Percentiles rank a stretch among this genome's conserved stretches.
Evolutionary conservation across 2,113 vertebrate genomes (phyloP).

Genomic region (Phalacrocorax aristotelis): DNA sequence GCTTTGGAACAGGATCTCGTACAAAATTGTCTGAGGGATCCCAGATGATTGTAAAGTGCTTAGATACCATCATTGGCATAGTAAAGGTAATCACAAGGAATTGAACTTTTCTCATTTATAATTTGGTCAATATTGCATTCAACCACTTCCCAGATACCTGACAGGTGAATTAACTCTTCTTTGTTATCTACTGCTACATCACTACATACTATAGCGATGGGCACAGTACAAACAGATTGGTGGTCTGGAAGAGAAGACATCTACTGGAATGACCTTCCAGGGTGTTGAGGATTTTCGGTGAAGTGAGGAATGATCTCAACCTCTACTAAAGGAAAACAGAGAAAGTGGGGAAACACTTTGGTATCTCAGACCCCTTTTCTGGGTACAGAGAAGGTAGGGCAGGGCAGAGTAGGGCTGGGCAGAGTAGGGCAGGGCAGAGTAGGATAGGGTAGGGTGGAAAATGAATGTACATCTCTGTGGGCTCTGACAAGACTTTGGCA

Average conservation of each 20-base stretch:
- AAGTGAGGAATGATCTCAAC: neutral
- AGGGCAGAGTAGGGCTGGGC: neutral
- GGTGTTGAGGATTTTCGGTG: neutral
- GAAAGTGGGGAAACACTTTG: neutral
- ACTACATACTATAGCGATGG: neutral
- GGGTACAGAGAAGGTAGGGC: neutral
- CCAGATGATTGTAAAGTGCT: conserved; percentile 44
- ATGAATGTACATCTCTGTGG: neutral
- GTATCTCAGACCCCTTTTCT: neutral
- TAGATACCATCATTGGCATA: neutral
- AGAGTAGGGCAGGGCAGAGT: neutral
- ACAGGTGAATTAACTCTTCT: neutral
- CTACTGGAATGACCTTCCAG: neutral
- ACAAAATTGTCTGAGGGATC: neutral
- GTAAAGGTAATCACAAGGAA: neutral
- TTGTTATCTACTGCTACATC: neutral
- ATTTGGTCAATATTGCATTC: neutral
- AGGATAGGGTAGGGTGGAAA: neutral
- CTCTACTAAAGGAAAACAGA: neutral
- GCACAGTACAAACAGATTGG: neutral
- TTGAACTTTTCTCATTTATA: neutral
- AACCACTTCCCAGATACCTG: neutral
- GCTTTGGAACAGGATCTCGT: neutral
- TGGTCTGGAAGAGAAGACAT: neutral
- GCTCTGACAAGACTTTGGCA: conserved; percentile 62